phyloP scores from a whole-genome alignment of 2,888 invertebrate species.

The Eudemis profundana region DNA sequence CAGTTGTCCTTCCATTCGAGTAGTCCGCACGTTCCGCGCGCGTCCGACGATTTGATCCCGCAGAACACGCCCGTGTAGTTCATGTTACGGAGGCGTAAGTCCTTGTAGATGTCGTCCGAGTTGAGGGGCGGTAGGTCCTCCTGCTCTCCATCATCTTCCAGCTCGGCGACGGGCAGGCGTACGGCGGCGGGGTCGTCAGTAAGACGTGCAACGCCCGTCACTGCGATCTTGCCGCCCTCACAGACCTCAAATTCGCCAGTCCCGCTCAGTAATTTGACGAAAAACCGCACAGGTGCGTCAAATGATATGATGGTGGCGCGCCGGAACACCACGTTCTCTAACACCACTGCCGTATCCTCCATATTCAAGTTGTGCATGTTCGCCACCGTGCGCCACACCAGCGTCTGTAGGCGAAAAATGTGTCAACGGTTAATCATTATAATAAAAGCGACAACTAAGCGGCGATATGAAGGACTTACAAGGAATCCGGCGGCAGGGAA shows the following conservation, averaged over 20 bases:
- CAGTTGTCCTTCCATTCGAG: conserved; percentile 96
- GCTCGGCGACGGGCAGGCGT: conserved; percentile 79
- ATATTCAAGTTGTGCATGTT: conserved; percentile 90
- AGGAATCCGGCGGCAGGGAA: no score
- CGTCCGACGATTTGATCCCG: no score
- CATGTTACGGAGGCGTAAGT: conserved; percentile 93
- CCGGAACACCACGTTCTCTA: conserved; percentile 94
- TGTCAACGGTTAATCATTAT: no score
- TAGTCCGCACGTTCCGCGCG: conserved; percentile 87
- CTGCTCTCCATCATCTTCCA: conserved; percentile 62
- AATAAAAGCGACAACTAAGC: neutral
- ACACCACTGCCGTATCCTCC: no score
- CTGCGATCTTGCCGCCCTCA: conserved; percentile 93
- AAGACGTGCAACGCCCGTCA: conserved; percentile 90
- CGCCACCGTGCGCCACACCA: no score
- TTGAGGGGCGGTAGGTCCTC: conserved; percentile 82
- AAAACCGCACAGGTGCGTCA: conserved; percentile 91
- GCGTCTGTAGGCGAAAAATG: no score
- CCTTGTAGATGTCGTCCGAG: no score
- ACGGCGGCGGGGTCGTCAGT: conserved; percentile 87
- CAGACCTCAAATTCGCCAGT: conserved; percentile 94
- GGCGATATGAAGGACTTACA: conserved; percentile 85
- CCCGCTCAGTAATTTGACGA: conserved; percentile 93
- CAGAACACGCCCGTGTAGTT: conserved; percentile 92
- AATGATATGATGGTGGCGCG: conserved; percentile 97